Conservation (phyloP, 2,888 invertebrate species). For the Galeruca laticollis region DNA sequence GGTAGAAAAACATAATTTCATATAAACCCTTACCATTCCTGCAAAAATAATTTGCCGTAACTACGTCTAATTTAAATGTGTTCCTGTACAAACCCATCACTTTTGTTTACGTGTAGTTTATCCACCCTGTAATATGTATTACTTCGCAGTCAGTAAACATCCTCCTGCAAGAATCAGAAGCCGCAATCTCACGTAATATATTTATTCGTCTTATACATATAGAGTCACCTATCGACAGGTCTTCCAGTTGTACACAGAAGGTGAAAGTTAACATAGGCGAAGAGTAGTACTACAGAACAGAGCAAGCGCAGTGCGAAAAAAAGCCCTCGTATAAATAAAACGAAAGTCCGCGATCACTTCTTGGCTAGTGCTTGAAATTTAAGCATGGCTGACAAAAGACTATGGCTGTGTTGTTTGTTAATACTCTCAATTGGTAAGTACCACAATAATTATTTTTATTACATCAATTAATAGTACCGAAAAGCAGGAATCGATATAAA, state of each 20-base stretch:
- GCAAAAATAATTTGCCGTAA: no score
- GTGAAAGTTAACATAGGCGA: slow-evolving; percentile 62
- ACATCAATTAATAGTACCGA: not conserved
- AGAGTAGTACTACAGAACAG: slow-evolving; percentile 49
- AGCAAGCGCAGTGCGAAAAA: slow-evolving; percentile 63
- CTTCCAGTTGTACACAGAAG: slow-evolving; percentile 58
- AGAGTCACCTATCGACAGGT: slow-evolving; percentile 63
- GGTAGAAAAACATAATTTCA: no score
- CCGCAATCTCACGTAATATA: slow-evolving; percentile 7
- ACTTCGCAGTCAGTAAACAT: not conserved
- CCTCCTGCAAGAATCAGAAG: slow-evolving; percentile 7
- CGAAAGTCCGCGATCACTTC: slow-evolving; percentile 64
- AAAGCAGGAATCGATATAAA: not conserved
- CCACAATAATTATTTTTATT: slow-evolving; percentile 4
- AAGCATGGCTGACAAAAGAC: slow-evolving; percentile 65
- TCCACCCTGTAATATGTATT: slow-evolving; percentile 6
- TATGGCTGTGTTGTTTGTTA: slow-evolving; percentile 67
- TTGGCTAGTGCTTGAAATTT: slow-evolving; percentile 65
- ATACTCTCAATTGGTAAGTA: slow-evolving; percentile 66
- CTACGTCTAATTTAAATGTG: no score
- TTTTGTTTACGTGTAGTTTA: not conserved
- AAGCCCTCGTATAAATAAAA: slow-evolving; percentile 67
- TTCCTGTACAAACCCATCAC: no score
- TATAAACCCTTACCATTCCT: no score
- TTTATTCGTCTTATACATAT: slow-evolving; percentile 39